Conservation (phyloP, 2,888 invertebrate genomes). For the Platycheirus rosarum region DNA sequence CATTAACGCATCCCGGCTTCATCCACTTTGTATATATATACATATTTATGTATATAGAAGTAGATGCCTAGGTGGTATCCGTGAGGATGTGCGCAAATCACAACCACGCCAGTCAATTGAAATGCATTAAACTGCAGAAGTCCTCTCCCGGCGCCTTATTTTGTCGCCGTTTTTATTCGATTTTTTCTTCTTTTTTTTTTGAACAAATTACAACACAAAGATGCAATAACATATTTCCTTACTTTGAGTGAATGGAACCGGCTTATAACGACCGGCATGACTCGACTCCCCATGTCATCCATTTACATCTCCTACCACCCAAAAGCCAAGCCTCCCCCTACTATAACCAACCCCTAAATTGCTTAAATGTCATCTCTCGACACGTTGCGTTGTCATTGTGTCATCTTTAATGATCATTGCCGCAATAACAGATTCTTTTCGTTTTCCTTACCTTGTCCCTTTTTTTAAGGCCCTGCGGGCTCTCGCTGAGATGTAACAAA, state of each 20-base stretch:
- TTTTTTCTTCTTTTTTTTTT: not conserved
- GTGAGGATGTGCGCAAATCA: conserved; percentile 65
- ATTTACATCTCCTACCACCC: not conserved
- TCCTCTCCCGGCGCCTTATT: not conserved
- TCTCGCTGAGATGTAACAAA: conserved; percentile 1
- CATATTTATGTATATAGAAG: no score
- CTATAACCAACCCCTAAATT: conserved; percentile 13
- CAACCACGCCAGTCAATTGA: conserved; percentile 45
- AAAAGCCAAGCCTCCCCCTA: not conserved
- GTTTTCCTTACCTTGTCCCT: conserved; percentile 5
- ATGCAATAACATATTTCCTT: conserved; percentile 17
- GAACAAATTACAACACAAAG: conserved; percentile 19
- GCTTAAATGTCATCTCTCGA: conserved; percentile 22
- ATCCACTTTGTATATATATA: conserved; percentile 31
- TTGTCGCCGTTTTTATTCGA: not conserved
- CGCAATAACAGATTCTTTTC: conserved; percentile 8
- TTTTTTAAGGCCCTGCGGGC: conserved; percentile 2
- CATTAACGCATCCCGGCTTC: conserved; percentile 29
- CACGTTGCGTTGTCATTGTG: conserved; percentile 22
- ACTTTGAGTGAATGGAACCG: not conserved
- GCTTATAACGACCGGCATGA: not conserved
- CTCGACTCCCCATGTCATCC: not conserved
- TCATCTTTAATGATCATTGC: conserved; percentile 25
- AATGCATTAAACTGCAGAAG: conserved; percentile 19
- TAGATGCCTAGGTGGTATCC: conserved; percentile 41